phyloP scores from a whole-genome alignment of 2,888 invertebrate species.

The Metellina segmentata region DNA sequence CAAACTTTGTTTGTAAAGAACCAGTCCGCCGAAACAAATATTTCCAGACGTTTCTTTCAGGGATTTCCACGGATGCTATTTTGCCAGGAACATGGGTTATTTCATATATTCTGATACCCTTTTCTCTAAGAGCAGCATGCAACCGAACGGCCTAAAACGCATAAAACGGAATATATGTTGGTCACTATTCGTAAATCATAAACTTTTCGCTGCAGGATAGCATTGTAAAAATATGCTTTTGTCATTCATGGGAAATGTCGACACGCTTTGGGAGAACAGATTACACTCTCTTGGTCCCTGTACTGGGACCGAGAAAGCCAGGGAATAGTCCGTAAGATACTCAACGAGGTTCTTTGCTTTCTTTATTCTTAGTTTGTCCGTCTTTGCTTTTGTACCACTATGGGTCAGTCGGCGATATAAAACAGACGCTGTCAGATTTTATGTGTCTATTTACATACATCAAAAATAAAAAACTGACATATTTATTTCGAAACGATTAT shows the following conservation, averaged over 20 bases:
- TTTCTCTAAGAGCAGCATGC: neutral
- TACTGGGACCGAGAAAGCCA: neutral
- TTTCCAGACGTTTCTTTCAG: neutral
- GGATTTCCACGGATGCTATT: neutral
- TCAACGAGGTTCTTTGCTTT: no score
- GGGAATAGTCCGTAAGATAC: no score
- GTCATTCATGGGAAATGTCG: constrained; percentile 42
- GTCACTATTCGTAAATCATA: constrained; percentile 51
- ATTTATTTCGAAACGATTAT: no score
- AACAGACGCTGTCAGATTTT: no score
- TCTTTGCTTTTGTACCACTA: no score
- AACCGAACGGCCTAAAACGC: neutral
- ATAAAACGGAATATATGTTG: constrained; percentile 30
- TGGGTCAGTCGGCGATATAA: no score
- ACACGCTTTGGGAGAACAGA: constrained; percentile 40
- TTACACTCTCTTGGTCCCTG: constrained; percentile 23
- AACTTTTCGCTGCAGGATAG: neutral
- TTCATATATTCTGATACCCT: constrained; percentile 1
- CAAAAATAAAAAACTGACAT: no score
- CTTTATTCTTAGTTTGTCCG: no score
- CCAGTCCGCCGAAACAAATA: neutral
- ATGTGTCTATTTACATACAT: no score
- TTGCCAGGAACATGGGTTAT: constrained; percentile 8
- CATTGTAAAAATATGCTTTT: constrained; percentile 39
- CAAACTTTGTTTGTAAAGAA: neutral